Percentiles rank a stretch among this genome's conserved stretches.
Evolutionary conservation across 2,797 vertebrate genomes (phyloP).

Genomic region (Enteromius afrohamiltoni): DNA sequence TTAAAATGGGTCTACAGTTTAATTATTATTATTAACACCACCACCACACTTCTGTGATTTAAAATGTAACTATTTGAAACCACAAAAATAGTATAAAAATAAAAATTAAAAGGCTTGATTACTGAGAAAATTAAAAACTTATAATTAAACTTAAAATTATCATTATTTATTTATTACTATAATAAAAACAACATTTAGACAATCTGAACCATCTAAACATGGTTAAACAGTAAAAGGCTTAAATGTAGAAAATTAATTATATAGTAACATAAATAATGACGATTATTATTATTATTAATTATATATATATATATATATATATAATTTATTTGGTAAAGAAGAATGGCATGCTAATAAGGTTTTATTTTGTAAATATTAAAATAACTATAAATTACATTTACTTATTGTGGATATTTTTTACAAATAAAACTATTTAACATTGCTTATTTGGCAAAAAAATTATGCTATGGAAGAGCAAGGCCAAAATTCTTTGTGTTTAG

Average conservation of each 20-base stretch:
- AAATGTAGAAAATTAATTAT: no score
- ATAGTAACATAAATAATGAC: no score
- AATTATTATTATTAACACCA: not conserved
- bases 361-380: not conserved
- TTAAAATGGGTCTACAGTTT: not conserved
- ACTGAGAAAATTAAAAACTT: not conserved
- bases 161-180: not conserved
- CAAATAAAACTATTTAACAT: not conserved
- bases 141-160: no score
- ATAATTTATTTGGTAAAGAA: not conserved
- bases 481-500: not conserved
- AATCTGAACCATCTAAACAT: not conserved
- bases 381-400: not conserved
- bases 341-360: not conserved
- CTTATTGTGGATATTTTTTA: not conserved
- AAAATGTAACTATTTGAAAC: not conserved
- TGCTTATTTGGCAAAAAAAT: no score
- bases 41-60: not conserved
- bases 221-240: not conserved
- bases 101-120: not conserved
- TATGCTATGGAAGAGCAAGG: not conserved
- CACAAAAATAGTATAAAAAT: not conserved
- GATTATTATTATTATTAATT: no score
- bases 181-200: not conserved
- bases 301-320: no score